Conservation (phyloP, 2,888 invertebrate species). For the Saturnia japonica region DNA sequence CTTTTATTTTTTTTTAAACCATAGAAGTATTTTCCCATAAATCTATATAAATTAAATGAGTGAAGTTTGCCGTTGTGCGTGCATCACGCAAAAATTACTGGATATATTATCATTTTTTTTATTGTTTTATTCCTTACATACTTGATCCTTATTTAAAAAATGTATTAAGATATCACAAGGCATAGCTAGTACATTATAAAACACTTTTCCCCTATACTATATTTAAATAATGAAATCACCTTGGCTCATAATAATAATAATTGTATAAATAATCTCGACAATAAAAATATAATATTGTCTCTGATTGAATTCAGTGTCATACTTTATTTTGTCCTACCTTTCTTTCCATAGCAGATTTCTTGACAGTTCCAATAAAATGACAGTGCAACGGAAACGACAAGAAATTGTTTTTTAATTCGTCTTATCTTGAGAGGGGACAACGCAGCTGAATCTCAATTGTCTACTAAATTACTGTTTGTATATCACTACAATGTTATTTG, state of each 20-base stretch:
- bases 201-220: not conserved
- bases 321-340: not conserved
- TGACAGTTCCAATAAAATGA: constrained; percentile 14
- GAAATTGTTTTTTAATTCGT: constrained; percentile 74
- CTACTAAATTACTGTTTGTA: constrained; percentile 76
- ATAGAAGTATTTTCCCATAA: no score
- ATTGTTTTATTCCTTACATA: no score
- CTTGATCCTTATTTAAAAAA: no score
- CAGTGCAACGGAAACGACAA: constrained; percentile 36
- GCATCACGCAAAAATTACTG: no score
- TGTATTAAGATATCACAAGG: no score
- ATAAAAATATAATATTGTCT: not conserved
- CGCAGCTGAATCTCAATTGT: constrained; percentile 74
- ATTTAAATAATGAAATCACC: not conserved
- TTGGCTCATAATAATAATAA: no score
- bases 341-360: not conserved
- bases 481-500: constrained; percentile 78
- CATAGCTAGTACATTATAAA: no score
- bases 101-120: no score
- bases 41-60: no score
- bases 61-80: no score
- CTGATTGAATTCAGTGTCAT: not conserved
- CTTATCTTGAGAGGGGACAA: constrained; percentile 32
- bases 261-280: not conserved
- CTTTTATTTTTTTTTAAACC: no score